Base-by-base conservation (phyloP, 2,888 invertebrate species). In the Acanthosoma haemorrhoidale region DNA sequence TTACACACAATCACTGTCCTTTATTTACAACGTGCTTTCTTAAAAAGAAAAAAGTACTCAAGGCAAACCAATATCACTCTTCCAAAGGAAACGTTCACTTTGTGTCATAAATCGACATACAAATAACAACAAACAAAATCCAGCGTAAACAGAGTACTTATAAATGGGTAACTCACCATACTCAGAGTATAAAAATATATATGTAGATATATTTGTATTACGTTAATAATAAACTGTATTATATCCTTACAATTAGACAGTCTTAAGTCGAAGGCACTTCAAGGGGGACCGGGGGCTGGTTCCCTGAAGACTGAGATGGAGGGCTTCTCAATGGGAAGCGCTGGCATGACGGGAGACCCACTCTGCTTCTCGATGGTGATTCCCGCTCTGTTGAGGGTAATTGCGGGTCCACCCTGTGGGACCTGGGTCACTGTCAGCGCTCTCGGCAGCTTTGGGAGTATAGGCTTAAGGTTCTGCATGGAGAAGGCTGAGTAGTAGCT, bases 401-500 rank as follows among this genome's bases (percentile, higher is more conserved):
- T 43, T 9, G 51, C 70, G 11, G 73, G 66, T 31, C 64, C 51
- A 11, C 71, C 51, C 75, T 91, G 90, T 11, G 90, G 89, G 77
- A 91, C 91, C 68, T 73, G 72, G 4, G 75, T 73, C 16, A 92
- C 90, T 0, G 91, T 91, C 75, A 92, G 79, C 2, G 90, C 89
- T 79, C 88, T 90, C 31, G 92, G 92, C 71, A 76, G 79, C 80
- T 75, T 80, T 78, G 75, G 74, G 57, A 74, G 67, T 21, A 74
- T 71, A n/a, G 60, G 41, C 25, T 63, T 41, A 2, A 67, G 57
- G 13, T 15, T 29, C 29, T 41, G 21, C 34, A 36, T 18, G 15
- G 15, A 25, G 5, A 21, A 32, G n/a, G 32, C 38, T 13, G 32
- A 29, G 29, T 41, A 70, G 25, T 59, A 70, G 13, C 60, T 36